Conservation (phyloP, 2,113 vertebrate genomes). For the Indri indri region DNA sequence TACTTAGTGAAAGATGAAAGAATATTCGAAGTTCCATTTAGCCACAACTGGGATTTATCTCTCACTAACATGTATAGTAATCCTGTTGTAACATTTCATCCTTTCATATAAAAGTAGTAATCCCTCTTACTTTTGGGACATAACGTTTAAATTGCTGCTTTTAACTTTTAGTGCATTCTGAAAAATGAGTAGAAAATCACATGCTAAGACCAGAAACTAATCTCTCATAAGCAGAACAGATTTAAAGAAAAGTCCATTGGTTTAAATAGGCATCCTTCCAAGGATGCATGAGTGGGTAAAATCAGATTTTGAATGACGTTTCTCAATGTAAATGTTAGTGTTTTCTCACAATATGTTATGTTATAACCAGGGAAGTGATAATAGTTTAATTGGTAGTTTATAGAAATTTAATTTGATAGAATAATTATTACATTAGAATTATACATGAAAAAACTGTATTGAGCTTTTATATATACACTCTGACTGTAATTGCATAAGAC, state of each 20-base stretch:
- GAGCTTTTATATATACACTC: not conserved
- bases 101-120: not conserved
- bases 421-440: not conserved
- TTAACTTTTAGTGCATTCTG: slow-evolving; percentile 15
- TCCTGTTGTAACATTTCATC: not conserved
- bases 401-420: not conserved
- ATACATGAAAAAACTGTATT: not conserved
- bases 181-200: not conserved
- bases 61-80: not conserved
- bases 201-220: not conserved
- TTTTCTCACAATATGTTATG: not conserved
- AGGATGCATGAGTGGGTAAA: not conserved
- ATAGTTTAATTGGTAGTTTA: not conserved
- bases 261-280: not conserved
- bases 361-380: not conserved
- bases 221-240: not conserved
- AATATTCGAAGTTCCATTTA: not conserved
- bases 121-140: not conserved
- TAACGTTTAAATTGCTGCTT: not conserved
- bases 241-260: not conserved
- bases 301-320: not conserved
- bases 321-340: not conserved
- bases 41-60: not conserved
- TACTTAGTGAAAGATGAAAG: not conserved
- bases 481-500: not conserved